These are phyloP conservation scores for Ctenoplectra terminalis DNA, from an alignment of 1,140 invertebrate genomes.

Conservation along the genomic window DNA sequence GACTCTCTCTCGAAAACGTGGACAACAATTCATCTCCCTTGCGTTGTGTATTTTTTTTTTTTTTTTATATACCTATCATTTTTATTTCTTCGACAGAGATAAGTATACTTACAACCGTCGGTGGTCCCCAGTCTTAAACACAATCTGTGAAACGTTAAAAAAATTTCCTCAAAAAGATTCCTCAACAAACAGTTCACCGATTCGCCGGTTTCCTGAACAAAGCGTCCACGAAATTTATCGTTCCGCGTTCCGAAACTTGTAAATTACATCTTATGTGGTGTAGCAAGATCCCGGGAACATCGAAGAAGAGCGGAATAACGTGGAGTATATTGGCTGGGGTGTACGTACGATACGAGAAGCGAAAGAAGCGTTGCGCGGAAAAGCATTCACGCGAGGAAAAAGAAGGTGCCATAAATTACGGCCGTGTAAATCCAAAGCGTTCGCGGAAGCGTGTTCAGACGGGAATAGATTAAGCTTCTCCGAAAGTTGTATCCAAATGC, in stretches of 20 bases:
- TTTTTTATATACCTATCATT: too few species aligned
- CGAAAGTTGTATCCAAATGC: conserved; percentile 65
- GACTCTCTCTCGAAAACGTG: too few species aligned
- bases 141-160: too few species aligned
- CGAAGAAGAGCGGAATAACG: background rate
- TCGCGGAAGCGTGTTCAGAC: conserved; percentile 39
- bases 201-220: background rate
- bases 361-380: conserved; percentile 15
- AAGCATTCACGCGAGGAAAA: conserved; percentile 39
- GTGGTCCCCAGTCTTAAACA: too few species aligned
- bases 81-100: too few species aligned
- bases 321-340: background rate
- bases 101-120: too few species aligned
- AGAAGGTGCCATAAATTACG: conserved; percentile 62
- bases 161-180: too few species aligned
- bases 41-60: too few species aligned
- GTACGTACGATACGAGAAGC: conserved; percentile 4
- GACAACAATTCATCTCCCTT: too few species aligned
- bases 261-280: background rate
- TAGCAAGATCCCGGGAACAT: background rate
- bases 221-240: background rate
- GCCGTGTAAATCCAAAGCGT: conserved; percentile 58
- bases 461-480: conserved; percentile 65
- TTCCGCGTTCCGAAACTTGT: background rate
- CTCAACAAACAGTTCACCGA: too few species aligned